Evolutionary conservation across 2,113 vertebrate genomes (phyloP).

Genomic region (Mus musculus): GRCm39 chr13:70303501-70304000

Average conservation of each 20-base stretch:
- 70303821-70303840: neutral
- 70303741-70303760: neutral
- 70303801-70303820: neutral
- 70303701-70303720: neutral
- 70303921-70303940: rapidly evolving
- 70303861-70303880: rapidly evolving
- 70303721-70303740: neutral
- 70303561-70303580: rapidly evolving
- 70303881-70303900: rapidly evolving
- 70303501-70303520: neutral
- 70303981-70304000: rapidly evolving
- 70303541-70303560: rapidly evolving
- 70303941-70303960: rapidly evolving
- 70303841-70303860: rapidly evolving
- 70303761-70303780: neutral
- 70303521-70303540: rapidly evolving
- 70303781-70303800: neutral
- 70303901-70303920: rapidly evolving
- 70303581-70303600: rapidly evolving
- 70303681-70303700: neutral
- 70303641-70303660: neutral
- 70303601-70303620: rapidly evolving
- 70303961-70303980: neutral
- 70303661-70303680: neutral
- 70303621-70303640: neutral